Percentiles rank a stretch among this genome's conserved stretches.
Conservation (phyloP, 2,888 invertebrate genomes). For the Phrixothrix hirtus region DNA sequence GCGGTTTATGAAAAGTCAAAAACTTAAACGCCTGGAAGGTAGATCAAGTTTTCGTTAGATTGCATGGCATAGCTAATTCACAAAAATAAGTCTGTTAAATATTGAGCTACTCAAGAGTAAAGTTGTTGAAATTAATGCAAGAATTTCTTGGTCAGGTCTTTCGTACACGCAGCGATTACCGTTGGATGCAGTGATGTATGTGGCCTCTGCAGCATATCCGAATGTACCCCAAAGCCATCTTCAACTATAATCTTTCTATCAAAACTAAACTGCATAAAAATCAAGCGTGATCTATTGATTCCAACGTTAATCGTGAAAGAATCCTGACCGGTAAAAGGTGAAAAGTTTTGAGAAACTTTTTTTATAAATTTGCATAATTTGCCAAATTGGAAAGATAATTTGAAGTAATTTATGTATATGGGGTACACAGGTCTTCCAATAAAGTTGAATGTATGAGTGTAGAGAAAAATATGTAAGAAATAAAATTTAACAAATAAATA, state of each 20-base stretch:
- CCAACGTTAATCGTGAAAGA: slow-evolving; percentile 21
- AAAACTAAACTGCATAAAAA: slow-evolving; percentile 46
- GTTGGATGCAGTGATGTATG: slow-evolving; percentile 32
- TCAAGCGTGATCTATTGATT: slow-evolving; percentile 50
- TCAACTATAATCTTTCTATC: slow-evolving; percentile 50
- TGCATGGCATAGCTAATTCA: slow-evolving; percentile 33
- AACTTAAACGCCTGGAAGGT: slow-evolving; percentile 14
- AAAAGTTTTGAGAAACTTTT: slow-evolving; percentile 12
- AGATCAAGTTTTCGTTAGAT: slow-evolving; percentile 18
- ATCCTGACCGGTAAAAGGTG: slow-evolving; percentile 11
- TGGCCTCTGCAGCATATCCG: slow-evolving; percentile 29
- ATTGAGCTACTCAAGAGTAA: slow-evolving; percentile 7
- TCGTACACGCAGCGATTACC: slow-evolving; percentile 28
- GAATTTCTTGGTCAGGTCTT: slow-evolving; percentile 27
- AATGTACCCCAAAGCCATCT: slow-evolving; percentile 22
- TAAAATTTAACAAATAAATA: no score
- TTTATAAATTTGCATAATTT: slow-evolving; percentile 28
- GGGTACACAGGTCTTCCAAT: no score
- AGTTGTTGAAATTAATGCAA: slow-evolving; percentile 14
- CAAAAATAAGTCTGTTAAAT: slow-evolving; percentile 27
- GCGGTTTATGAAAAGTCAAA: slow-evolving; percentile 24
- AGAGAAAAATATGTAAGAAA: no score
- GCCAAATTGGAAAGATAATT: slow-evolving; percentile 19
- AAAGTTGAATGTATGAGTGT: no score
- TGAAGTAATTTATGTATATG: no score